Evolutionary conservation across 2,797 vertebrate genomes (phyloP).

Genomic region (Erithacus rubecula): DNA sequence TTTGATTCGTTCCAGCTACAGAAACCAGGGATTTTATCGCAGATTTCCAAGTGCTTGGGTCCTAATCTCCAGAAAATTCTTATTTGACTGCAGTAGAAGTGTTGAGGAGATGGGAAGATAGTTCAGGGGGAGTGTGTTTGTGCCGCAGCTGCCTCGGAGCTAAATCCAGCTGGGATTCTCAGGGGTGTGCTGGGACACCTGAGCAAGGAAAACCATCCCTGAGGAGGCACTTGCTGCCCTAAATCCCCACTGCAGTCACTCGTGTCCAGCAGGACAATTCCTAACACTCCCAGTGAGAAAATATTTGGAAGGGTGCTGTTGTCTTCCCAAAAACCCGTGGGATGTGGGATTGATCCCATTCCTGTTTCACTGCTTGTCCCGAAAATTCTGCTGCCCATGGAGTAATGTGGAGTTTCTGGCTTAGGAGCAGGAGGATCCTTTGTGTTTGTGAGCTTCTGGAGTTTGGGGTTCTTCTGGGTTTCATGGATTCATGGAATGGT

Average conservation of each 20-base stretch:
- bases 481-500: not conserved
- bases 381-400: not conserved
- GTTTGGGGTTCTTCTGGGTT: not conserved
- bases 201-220: not conserved
- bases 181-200: not conserved
- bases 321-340: not conserved
- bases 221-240: not conserved
- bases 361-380: not conserved
- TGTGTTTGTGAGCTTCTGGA: fast-evolving
- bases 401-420: not conserved
- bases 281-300: fast-evolving
- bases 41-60: not conserved
- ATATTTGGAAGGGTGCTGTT: not conserved
- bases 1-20: fast-evolving
- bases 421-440: not conserved
- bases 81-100: not conserved
- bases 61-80: not conserved
- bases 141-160: fast-evolving
- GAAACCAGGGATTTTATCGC: not conserved
- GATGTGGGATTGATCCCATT: fast-evolving
- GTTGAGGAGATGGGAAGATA: not conserved
- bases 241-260: fast-evolving
- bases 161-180: not conserved
- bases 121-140: not conserved
- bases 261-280: not conserved